Percentiles rank a stretch among this genome's conserved stretches.
phyloP scores from a whole-genome alignment of 2,797 vertebrate species.

The Chloroceryle inda region DNA sequence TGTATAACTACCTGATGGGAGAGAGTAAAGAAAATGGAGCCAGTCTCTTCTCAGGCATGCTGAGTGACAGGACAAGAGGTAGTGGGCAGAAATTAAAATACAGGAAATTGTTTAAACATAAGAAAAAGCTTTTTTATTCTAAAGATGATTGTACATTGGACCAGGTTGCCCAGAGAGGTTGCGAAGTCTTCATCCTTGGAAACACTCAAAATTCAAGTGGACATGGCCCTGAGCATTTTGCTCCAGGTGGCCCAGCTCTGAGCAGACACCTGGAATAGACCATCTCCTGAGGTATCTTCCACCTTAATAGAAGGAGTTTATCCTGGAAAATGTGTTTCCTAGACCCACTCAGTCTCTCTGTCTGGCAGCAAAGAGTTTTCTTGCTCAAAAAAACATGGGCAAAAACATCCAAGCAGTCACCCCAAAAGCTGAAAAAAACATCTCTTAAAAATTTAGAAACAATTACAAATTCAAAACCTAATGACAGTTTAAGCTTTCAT shows the following conservation, averaged over 20 bases:
- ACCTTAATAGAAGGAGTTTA: background rate
- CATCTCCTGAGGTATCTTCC: background rate
- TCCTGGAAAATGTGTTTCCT: background rate
- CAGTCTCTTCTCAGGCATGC: background rate
- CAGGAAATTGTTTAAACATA: background rate
- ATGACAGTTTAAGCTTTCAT: background rate
- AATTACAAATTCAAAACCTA: background rate
- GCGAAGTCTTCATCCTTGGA: background rate
- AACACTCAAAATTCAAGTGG: background rate
- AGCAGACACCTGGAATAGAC: background rate
- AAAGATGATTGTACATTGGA: background rate
- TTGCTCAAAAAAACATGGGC: background rate
- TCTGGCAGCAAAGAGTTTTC: background rate
- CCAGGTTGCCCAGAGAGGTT: background rate
- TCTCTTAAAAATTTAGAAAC: background rate
- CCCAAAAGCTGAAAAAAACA: background rate
- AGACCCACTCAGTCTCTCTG: background rate
- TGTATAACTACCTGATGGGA: background rate
- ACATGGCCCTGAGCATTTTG: background rate
- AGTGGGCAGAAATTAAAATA: background rate
- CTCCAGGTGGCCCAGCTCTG: background rate
- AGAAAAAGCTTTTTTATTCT: background rate
- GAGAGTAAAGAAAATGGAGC: background rate
- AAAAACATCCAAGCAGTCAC: background rate
- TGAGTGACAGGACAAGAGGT: background rate